Evolutionary conservation across 2,113 vertebrate species (phyloP), one percentile per base, ranked within the genome.

Genomic region (Puffinus mauretanicus): DNA sequence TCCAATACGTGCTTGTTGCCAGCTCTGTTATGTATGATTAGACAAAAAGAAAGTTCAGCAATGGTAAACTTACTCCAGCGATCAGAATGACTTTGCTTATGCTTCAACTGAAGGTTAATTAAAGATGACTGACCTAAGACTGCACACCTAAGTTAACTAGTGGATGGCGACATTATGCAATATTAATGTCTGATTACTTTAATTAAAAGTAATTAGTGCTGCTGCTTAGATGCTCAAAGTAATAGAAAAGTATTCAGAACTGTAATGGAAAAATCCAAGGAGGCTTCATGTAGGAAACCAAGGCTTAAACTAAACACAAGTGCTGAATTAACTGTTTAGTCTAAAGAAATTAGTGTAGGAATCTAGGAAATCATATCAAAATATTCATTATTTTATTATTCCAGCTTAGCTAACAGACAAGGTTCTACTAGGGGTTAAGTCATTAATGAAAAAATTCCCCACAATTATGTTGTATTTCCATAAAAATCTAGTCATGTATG

Each of bases 201-300:
- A 86, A 94, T 93, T 90, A 76, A 88, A 60, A 60, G 34, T 65
- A 86, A 91, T 96, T 85, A 93, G 70, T 69, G 65, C 42, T 89
- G 89, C 52, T 76, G 70, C 73, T 84, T 72, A 94, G 44, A 91
- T 91, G 47, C 40, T 88, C 9, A 18, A 87, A 96, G 70, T 87
- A 77, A 75, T 57, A 76, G 73, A 34, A 64, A 84, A 78, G n/a
- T 67, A 70, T 69, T 82, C 40, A 87, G 69, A 91, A 82, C 34
- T 3, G 10, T n/a, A 64, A 89, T 1, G 58, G 73, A 90, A 83
- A 96, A 91, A 87, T 76, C 44, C 66, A 82, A 85, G 47, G 69
- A 87, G 44, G 78, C 18, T 91, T 93, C 64, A 61, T 14, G 20
- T 19, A 86, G 32, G 70, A 94, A 83, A 67, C 4, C 13, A 67